Evolutionary conservation across 2,797 vertebrate genomes (phyloP), one percentile per base, ranked within the genome.

Genomic region (Enteromius thamalakanensis): DNA sequence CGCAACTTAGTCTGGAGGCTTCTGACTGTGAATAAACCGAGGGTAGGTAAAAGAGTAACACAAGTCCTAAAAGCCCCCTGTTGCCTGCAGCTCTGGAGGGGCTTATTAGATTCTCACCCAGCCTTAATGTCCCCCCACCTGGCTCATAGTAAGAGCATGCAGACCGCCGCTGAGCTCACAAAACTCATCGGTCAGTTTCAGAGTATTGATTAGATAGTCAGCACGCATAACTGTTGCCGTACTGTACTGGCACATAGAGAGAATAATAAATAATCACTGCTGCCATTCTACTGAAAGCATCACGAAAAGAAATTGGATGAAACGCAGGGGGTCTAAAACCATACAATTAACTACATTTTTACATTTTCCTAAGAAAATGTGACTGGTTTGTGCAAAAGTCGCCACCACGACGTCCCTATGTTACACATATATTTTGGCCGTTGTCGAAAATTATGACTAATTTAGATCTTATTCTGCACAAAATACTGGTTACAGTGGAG

Each of bases 101-200:
- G 86, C 80, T 88, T 85, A 84, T 88, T 89, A 90, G 71, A 69
- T 74, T 77, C 49, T 71, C 29, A 55, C 76, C 84, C 64, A 64
- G 69, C 42, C 82, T 85, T 60, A 80, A 84, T 88, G 82, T 85
- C 64, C 83, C 79, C 80, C 79, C 76, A 77, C 51, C 58, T 47
- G 71, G 32, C 83, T 76, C 79, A 80, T 68, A 84, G 81, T 84
- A 53, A 78, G 79, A 82, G 65, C 76, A 80, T 67, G 65, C 55
- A 14, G 86, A 51, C 78, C 37, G 47, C 81, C 75, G 64, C 62
- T 80, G 71, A 80, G 74, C 75, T 79, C 65, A n/a, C 68, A 76
- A 74, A 76, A 67, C 60, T 67, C 75, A 76, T 75, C 32, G 69
- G 72, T 81, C 85, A 79, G 76, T 75, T 82, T 86, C 60, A 82